Evolutionary conservation across 2,888 invertebrate species (phyloP).

Genomic region (Melieria omissa): DNA sequence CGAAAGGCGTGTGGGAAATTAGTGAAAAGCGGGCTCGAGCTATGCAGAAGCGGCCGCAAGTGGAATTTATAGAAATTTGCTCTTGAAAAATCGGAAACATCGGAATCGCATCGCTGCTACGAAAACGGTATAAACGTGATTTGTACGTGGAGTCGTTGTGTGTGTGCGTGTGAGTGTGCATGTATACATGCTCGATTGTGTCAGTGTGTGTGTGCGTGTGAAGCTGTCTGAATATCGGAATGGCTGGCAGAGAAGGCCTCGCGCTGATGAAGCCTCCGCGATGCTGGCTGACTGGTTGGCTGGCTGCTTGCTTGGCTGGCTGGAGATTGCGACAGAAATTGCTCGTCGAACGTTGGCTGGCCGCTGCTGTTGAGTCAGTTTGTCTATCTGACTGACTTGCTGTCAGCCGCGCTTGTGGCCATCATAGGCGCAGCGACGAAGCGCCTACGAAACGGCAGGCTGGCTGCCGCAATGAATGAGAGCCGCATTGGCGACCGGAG

Average conservation of each 20-base stretch:
- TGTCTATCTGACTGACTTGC: no score
- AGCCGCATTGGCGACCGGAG: no score
- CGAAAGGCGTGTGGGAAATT: no score
- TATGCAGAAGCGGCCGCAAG: no score
- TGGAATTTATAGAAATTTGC: conserved; percentile 17
- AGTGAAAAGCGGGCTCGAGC: no score
- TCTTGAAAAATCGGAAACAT: conserved; percentile 28
- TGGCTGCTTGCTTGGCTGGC: not conserved
- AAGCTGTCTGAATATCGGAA: not conserved
- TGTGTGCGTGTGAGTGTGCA: not conserved
- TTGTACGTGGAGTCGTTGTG: conserved; percentile 21
- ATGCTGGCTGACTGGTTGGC: conserved; percentile 7
- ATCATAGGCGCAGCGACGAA: no score
- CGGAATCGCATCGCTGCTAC: conserved; percentile 17
- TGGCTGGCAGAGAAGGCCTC: not conserved
- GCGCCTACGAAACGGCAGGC: no score
- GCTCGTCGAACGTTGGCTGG: conserved; percentile 4
- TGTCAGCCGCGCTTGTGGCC: no score
- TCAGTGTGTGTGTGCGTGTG: not conserved
- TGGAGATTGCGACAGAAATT: not conserved
- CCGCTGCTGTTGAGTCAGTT: not conserved
- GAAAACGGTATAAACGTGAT: conserved; percentile 50
- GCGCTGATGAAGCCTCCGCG: not conserved
- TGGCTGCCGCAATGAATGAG: no score
- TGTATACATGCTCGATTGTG: not conserved